Evolutionary conservation across 2,113 vertebrate genomes (phyloP).

Genomic region (Axis porcinus): DNA sequence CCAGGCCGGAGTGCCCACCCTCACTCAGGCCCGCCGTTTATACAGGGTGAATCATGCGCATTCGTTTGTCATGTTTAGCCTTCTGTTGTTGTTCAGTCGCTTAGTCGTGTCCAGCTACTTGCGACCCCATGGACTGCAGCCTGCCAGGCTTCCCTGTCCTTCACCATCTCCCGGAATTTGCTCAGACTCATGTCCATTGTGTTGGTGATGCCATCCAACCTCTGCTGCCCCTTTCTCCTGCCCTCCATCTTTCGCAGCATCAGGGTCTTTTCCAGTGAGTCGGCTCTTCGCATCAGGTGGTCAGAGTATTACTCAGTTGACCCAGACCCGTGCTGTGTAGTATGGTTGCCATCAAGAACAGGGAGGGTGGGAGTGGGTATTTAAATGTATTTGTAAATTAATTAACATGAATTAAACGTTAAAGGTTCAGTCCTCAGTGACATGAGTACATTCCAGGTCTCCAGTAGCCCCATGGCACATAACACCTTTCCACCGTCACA

Average conservation of each 20-base stretch:
- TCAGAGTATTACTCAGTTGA: background rate
- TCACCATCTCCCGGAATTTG: background rate
- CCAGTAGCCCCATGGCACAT: rapidly evolving
- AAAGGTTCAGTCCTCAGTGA: background rate
- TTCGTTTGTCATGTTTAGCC: background rate
- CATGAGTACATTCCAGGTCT: background rate
- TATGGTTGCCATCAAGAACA: background rate
- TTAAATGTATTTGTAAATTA: background rate
- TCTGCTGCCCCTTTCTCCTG: background rate
- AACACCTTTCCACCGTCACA: background rate
- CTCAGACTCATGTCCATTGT: background rate
- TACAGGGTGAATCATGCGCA: background rate
- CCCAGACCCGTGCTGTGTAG: background rate
- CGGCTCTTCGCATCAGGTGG: background rate
- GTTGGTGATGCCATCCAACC: background rate
- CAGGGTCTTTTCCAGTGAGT: background rate
- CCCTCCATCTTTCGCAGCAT: background rate
- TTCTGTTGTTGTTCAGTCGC: background rate
- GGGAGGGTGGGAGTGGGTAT: background rate
- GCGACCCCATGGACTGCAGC: background rate
- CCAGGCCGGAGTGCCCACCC: background rate
- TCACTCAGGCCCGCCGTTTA: background rate
- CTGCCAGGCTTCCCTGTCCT: background rate
- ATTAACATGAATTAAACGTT: background rate
- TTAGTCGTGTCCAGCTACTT: background rate